Base-by-base conservation (phyloP, 2,888 invertebrate genomes). In the Hyposoter didymator region DNA sequence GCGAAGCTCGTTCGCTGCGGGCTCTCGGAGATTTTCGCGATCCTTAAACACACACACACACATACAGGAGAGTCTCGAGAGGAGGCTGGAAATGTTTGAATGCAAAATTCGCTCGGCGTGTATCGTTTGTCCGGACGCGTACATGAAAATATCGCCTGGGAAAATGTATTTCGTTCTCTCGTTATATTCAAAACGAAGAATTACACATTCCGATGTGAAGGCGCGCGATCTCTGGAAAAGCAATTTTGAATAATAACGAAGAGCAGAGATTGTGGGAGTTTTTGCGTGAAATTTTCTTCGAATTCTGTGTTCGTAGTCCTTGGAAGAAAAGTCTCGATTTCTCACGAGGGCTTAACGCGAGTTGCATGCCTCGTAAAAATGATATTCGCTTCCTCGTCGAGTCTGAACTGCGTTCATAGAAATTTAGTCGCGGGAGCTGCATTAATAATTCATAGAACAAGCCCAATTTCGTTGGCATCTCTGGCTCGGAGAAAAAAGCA, bases 41-140 rank as follows among this genome's bases (percentile, higher is more conserved):
- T 88, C 88, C 85, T 80, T 87, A 49, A 52, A 32, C 19, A 47
- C 72, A 39, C 39, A 64, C 70, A 64, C 70, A 55, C 67, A 88
- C 70, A 55, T 55, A 88, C 87, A 88, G 85, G 84, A 78, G 55
- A 83, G 80, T 84, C 28, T 82, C 47, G 14, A 45, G 14, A 45
- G 83, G 39, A 45, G 83, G 39, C 62, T 80, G 79, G 72, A 62
- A 64, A 88, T 88, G 90, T 91, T 91, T 89, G 89, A 89, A 91
- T 90, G 92, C 90, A 90, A 91, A 91, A 82, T 89, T 88, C 85
- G 88, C 88, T 12, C 12, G n/a, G n/a, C 90, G 90, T 39, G 39
- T 91, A 91, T 91, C 91, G 87, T 89, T 91, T 91, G 90, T 87
- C 88, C 73, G 35, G 39, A 6, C 82, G 69, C 73, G 67, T 35